phyloP scores from a whole-genome alignment of 2,113 vertebrate species.

The Pelecanus crispus region DNA sequence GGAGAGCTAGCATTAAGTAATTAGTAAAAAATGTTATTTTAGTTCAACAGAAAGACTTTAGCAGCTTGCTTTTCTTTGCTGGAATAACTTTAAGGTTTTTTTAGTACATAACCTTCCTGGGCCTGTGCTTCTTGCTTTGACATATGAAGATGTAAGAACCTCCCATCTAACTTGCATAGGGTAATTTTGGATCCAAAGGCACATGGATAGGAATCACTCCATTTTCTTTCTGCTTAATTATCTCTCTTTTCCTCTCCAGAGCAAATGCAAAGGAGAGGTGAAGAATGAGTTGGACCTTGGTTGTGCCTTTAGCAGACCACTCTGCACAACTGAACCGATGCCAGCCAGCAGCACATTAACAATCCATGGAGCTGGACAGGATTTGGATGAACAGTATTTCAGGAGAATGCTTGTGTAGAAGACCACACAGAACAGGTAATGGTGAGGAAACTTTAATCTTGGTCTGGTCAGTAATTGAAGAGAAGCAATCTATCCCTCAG shows the following conservation, averaged over 20 bases:
- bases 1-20: not conserved
- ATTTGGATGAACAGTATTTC: not conserved
- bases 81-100: not conserved
- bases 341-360: not conserved
- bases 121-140: not conserved
- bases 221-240: not conserved
- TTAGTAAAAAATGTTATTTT: not conserved
- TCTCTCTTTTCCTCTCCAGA: not conserved
- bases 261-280: not conserved
- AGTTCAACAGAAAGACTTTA: not conserved
- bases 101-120: not conserved
- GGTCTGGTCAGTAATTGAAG: not conserved
- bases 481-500: not conserved
- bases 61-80: not conserved
- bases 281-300: not conserved
- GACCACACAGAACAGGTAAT: not conserved
- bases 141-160: not conserved
- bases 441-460: not conserved
- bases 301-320: not conserved
- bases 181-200: not conserved
- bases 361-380: not conserved
- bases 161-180: not conserved
- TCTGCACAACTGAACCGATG: not conserved
- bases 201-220: not conserved
- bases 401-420: not conserved